Evolutionary conservation across 1,140 invertebrate genomes (phyloP).

Genomic region (Chironomus tepperi): DNA sequence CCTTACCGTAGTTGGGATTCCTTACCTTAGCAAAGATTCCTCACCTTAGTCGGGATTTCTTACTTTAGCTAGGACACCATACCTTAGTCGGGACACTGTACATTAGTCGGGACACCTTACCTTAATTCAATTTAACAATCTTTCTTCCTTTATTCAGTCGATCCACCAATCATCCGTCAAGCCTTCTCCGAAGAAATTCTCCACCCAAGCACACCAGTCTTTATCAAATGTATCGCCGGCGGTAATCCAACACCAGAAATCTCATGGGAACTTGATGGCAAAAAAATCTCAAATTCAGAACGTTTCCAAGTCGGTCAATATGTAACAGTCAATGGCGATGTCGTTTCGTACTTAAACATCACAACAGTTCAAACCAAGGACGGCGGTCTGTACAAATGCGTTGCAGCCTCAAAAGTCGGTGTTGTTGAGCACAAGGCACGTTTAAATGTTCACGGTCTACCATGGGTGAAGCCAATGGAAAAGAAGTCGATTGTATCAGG

Average conservation of each 20-base stretch:
- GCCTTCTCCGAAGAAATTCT: constrained; percentile 79
- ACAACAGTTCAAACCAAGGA: constrained; percentile 85
- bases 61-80: no score
- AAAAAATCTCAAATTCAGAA: constrained; percentile 71
- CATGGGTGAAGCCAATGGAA: constrained; percentile 83
- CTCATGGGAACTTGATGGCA: constrained; percentile 86
- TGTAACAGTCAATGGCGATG: constrained; percentile 79
- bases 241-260: constrained; percentile 93
- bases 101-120: no score
- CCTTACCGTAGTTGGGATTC: no score
- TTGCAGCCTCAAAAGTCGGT: constrained; percentile 85
- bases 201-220: constrained; percentile 75
- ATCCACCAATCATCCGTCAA: constrained; percentile 78
- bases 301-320: constrained; percentile 72
- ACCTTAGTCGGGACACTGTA: no score
- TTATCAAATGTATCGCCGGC: constrained; percentile 65
- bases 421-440: constrained; percentile 75
- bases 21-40: no score
- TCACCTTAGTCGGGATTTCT: no score
- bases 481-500: constrained; percentile 92
- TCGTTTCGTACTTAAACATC: constrained; percentile 89
- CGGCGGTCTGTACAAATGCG: constrained; percentile 87
- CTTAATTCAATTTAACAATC: neutral
- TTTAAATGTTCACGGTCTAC: constrained; percentile 86
- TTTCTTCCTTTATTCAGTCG: constrained; percentile 46